Base-by-base conservation (phyloP, 2,888 invertebrate genomes). In the Endomychus coccineus region DNA sequence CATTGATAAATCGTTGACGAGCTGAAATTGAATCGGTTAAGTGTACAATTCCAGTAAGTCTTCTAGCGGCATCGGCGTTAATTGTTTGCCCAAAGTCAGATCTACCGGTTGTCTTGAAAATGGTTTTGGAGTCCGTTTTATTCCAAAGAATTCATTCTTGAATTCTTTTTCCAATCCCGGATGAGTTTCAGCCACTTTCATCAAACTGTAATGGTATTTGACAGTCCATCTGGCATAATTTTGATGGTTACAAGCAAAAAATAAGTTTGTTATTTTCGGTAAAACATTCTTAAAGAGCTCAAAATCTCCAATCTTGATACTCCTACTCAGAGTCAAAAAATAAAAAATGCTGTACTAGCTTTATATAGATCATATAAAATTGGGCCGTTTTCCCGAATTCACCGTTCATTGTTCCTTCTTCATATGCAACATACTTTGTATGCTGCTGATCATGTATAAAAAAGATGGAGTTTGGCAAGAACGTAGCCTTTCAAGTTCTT, bases 401-500 rank as follows among this genome's bases (percentile, higher is more conserved):
- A 11, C 25, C 10, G 9, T 25, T 25, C 6, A 25, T 7, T 9
- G 9, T 25, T 11, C 10, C 5, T 25, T 25, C 9, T 25, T 25
- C 11, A 25, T 25, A 25, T 25, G 5, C 10, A 6, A 25, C 10
- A 25, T 5, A 9, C 10, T 5, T 11, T 25, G 5, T 6, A 25
- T 5, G 5, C 10, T 11, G 5, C 10, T 10, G 10, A 5, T 10
- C 7, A 9, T 5, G 5, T 9, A 9, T 9, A 9, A 7, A 10
- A 9, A 25, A 10, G 10, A 25, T 25, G 25, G 11, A 5, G 11
- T 25, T 11, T 7, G 25, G 10, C 9, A 9, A 9, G 7, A 32
- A 39, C 36, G 32, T 17, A 44, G 34, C 13, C 42, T 31, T n/a
- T 9, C 29, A 30, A 44, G 31, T 42, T 42, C 44, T 38, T 41